A percentile compares a stretch with the other conserved stretches of the same genome.
phyloP scores from a whole-genome alignment of 2,113 vertebrate species.

The Gymnocephalus cernua region DNA sequence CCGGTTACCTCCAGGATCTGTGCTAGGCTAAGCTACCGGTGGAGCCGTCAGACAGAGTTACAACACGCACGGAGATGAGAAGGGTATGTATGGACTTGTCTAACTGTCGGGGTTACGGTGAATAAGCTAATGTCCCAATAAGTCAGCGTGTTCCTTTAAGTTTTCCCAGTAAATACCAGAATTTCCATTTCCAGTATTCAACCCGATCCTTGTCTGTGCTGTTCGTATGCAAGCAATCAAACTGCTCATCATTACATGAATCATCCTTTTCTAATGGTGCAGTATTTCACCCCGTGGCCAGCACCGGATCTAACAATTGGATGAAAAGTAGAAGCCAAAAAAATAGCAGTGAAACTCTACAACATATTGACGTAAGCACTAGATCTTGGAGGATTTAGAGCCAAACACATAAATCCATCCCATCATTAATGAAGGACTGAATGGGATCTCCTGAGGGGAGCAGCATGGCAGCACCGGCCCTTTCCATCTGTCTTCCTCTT shows the following conservation, averaged over 20 bases:
- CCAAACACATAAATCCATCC: conserved; percentile 59
- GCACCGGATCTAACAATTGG: background rate
- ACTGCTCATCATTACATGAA: background rate
- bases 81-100: no score
- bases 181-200: background rate
- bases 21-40: no score
- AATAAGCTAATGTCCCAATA: no score
- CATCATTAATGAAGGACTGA: conserved; percentile 65
- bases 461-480: conserved; percentile 38
- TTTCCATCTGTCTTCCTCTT: conserved; percentile 55
- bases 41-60: no score
- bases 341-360: conserved; percentile 43
- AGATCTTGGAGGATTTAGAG: conserved; percentile 48
- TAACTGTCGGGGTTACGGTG: no score
- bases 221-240: background rate
- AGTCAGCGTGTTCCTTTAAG: no score
- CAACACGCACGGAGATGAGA: no score
- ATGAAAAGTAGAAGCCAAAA: conserved; percentile 22
- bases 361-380: conserved; percentile 29
- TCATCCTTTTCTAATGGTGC: background rate
- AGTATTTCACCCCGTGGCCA: background rate
- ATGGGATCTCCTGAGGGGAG: conserved; percentile 61
- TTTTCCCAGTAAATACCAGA: background rate
- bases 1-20: no score
- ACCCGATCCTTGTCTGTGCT: background rate